phyloP scores from a whole-genome alignment of 2,113 vertebrate genomes.

The Bolborhynchus lineola region DNA sequence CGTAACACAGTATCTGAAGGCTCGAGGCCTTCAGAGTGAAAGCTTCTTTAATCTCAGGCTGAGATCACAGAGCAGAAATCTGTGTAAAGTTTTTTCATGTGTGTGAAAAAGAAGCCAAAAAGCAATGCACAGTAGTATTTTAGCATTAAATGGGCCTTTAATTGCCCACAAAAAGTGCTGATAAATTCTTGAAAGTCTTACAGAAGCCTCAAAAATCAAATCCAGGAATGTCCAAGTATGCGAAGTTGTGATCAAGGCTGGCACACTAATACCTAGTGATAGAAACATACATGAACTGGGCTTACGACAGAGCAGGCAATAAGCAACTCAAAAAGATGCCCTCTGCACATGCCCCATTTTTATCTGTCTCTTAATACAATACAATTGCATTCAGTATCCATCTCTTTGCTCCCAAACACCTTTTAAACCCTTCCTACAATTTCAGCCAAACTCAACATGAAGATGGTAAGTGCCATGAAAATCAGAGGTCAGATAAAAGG shows the following conservation, averaged over 20 bases:
- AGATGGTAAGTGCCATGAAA: neutral
- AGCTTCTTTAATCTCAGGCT: neutral
- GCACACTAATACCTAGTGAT: neutral
- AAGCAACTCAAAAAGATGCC: neutral
- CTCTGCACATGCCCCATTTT: rapidly evolving
- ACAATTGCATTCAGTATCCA: neutral
- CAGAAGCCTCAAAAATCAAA: neutral
- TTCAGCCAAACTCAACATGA: neutral
- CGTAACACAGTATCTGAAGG: neutral
- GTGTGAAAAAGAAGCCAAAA: neutral
- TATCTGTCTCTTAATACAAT: neutral
- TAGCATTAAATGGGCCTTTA: neutral
- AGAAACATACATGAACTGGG: neutral
- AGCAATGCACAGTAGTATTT: neutral
- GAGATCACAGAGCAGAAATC: neutral
- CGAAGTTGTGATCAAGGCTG: neutral
- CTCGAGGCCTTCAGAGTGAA: neutral
- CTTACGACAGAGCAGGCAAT: neutral
- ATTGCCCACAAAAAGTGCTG: neutral
- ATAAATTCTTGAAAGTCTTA: neutral
- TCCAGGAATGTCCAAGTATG: neutral
- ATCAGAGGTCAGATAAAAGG: neutral
- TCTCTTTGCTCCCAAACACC: neutral
- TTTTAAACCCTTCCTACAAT: neutral
- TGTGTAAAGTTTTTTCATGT: neutral